phyloP scores from a whole-genome alignment of 2,888 invertebrate genomes.

The Pyrrhia umbra region DNA sequence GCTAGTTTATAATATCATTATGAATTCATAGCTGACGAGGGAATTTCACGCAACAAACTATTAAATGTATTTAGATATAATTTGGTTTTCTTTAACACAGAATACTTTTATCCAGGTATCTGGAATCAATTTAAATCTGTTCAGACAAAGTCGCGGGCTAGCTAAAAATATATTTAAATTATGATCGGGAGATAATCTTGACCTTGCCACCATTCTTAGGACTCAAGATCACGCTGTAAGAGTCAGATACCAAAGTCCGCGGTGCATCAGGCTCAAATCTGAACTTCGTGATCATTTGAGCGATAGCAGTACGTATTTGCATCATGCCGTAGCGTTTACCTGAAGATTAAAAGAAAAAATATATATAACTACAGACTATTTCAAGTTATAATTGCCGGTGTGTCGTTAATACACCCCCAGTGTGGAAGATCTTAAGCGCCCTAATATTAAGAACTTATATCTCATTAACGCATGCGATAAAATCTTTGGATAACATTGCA shows the following conservation, averaged over 20 bases:
- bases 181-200: constrained; percentile 70
- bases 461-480: too few species aligned
- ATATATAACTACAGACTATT: not conserved
- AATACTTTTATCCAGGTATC: too few species aligned
- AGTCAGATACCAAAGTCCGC: constrained; percentile 67
- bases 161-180: constrained; percentile 2
- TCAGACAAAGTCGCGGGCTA: too few species aligned
- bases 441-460: too few species aligned
- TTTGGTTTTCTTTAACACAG: too few species aligned
- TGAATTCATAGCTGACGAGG: too few species aligned
- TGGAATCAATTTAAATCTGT: too few species aligned
- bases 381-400: not conserved
- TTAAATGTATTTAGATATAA: too few species aligned
- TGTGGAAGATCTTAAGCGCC: too few species aligned
- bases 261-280: constrained; percentile 68
- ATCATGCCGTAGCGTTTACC: constrained; percentile 83
- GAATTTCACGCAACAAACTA: too few species aligned
- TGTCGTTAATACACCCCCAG: not conserved
- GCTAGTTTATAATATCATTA: too few species aligned
- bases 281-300: constrained; percentile 75
- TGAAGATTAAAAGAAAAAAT: constrained; percentile 56
- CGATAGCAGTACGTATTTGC: constrained; percentile 79
- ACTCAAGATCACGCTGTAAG: constrained; percentile 72
- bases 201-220: constrained; percentile 73
- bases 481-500: too few species aligned